Evolutionary conservation across 2,113 vertebrate genomes (phyloP).

Genomic region (Chloropsis hardwickii): DNA sequence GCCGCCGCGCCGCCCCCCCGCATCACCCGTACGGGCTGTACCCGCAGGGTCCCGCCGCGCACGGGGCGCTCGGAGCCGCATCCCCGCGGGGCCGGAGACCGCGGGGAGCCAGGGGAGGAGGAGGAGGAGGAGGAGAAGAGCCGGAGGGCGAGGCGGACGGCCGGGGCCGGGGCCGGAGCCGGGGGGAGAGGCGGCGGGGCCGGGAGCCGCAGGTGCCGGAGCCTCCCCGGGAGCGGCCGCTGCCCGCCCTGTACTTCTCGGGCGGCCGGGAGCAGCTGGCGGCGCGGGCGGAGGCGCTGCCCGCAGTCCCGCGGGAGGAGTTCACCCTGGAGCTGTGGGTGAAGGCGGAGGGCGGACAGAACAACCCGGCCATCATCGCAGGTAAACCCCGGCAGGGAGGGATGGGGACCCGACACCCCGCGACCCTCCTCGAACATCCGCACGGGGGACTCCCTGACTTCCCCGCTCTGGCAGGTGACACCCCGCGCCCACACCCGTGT

Average conservation of each 20-base stretch:
- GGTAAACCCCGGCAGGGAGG: constrained; percentile 70
- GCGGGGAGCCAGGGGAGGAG: background rate
- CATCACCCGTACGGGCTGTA: constrained; percentile 77
- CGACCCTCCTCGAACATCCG: background rate
- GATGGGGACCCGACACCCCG: background rate
- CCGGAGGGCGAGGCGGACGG: background rate
- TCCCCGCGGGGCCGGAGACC: background rate
- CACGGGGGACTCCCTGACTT: background rate
- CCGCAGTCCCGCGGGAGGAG: constrained; percentile 77
- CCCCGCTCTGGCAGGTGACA: background rate
- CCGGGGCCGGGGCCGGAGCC: background rate
- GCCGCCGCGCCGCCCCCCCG: constrained; percentile 60
- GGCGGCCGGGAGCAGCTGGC: constrained; percentile 82
- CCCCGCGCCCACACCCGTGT: background rate
- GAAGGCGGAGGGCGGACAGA: constrained; percentile 91
- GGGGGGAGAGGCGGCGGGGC: background rate
- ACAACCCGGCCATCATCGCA: constrained; percentile 88
- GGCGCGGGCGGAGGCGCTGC: constrained; percentile 71
- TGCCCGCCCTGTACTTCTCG: constrained; percentile 84
- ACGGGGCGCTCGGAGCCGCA: background rate
- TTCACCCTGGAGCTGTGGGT: constrained; percentile 94
- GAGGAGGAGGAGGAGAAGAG: background rate
- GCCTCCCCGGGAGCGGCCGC: constrained; percentile 61
- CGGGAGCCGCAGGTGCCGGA: background rate
- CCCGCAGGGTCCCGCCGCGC: constrained; percentile 15